Conservation (phyloP, 1,140 invertebrate species). For the Halesus radiatus region DNA sequence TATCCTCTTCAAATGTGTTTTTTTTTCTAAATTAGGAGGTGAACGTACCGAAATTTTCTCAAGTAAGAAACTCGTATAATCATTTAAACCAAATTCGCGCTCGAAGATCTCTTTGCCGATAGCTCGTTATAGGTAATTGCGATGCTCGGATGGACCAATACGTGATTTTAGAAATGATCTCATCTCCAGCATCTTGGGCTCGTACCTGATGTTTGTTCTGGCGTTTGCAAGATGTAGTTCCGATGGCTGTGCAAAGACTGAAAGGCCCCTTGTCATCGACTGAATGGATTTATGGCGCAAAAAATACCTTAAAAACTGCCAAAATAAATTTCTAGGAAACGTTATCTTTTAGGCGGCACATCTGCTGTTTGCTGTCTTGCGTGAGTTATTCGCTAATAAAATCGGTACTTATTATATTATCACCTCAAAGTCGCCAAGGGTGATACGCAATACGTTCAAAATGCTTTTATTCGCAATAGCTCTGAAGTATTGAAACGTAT, state of each 20-base stretch:
- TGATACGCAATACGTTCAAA: too few relatives aligned
- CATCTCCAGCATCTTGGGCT: background rate
- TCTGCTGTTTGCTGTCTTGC: too few relatives aligned
- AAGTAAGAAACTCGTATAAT: background rate
- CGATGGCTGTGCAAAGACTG: background rate
- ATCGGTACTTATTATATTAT: too few relatives aligned
- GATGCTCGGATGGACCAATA: constrained; percentile 32
- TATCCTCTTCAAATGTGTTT: background rate
- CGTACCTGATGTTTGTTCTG: constrained; percentile 34
- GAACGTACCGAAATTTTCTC: background rate
- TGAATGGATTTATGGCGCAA: background rate
- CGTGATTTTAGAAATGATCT: constrained; percentile 50
- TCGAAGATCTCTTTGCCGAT: background rate
- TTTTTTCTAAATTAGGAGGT: background rate
- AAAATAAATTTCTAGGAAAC: too few relatives aligned
- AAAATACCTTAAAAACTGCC: background rate
- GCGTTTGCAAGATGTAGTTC: background rate
- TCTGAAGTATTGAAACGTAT: too few relatives aligned
- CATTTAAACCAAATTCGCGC: background rate
- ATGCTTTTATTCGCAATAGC: too few relatives aligned
- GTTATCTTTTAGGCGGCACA: too few relatives aligned
- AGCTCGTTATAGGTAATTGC: constrained; percentile 35
- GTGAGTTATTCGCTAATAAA: too few relatives aligned
- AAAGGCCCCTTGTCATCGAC: constrained; percentile 9
- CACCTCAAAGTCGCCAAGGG: too few relatives aligned